A percentile compares a stretch with the other conserved stretches of the same genome.
Conservation (phyloP, 2,888 invertebrate species). For the Habroteleia sp. region DNA sequence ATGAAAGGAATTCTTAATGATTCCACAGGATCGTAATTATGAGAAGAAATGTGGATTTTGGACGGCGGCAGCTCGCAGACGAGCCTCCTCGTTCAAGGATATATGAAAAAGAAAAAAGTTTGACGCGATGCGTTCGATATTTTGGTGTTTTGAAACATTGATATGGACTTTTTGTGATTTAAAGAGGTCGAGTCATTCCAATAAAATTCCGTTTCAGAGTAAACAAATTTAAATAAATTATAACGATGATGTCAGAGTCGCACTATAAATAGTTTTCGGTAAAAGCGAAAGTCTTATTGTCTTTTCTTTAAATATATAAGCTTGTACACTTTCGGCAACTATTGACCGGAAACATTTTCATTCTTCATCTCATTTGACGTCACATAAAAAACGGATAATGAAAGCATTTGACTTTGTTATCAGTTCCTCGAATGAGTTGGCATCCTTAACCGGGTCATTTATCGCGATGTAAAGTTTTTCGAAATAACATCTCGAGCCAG, state of each 20-base stretch:
- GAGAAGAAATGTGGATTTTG: constrained; percentile 52
- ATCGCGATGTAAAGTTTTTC: constrained; percentile 8
- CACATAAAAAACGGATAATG: background rate
- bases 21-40: constrained; percentile 48
- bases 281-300: too few species aligned
- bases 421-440: background rate
- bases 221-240: too few species aligned
- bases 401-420: background rate
- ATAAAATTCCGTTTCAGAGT: too few species aligned
- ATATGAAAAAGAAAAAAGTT: constrained; percentile 22
- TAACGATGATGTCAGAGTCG: too few species aligned
- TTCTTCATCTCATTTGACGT: too few species aligned
- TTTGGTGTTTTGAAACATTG: constrained; percentile 4
- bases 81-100: constrained; percentile 44
- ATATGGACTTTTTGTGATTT: background rate
- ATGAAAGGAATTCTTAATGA: constrained; percentile 56
- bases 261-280: too few species aligned
- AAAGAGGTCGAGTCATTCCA: too few species aligned
- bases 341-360: too few species aligned
- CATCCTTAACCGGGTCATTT: constrained; percentile 11
- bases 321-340: too few species aligned
- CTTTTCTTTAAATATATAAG: too few species aligned
- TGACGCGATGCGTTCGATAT: constrained; percentile 23
- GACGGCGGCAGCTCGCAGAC: constrained; percentile 28
- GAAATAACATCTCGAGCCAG: constrained; percentile 11